Percentiles rank a stretch among this genome's conserved stretches.
These are phyloP conservation scores for Limosa lapponica DNA, from an alignment of 2,797 vertebrate genomes.

Conservation along the genomic window DNA sequence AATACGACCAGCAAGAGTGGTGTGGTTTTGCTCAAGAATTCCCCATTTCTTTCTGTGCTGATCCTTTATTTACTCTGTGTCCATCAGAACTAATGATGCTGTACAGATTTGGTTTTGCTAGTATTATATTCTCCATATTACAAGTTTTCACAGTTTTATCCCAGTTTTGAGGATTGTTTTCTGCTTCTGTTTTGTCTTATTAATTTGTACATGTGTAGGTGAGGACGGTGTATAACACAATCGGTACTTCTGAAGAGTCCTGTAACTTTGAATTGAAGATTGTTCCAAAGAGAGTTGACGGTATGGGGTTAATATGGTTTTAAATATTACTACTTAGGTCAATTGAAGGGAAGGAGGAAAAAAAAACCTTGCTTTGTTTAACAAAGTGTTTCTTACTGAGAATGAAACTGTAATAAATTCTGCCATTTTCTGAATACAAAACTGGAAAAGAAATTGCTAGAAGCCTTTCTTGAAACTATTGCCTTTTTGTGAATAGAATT, in stretches of 20 bases:
- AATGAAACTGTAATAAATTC: neutral
- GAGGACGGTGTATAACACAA: slow-evolving; percentile 86
- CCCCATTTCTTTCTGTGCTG: neutral
- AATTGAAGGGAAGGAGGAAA: neutral
- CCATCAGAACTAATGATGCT: neutral
- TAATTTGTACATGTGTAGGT: slow-evolving; percentile 75
- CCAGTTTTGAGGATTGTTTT: neutral
- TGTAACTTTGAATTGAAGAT: slow-evolving; percentile 89
- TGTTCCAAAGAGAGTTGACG: slow-evolving; percentile 37
- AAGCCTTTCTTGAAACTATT: neutral
- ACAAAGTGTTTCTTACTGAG: neutral
- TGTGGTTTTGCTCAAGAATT: neutral
- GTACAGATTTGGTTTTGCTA: neutral
- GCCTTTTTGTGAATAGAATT: neutral
- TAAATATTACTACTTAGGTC: neutral
- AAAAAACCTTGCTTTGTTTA: neutral
- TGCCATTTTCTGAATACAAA: neutral
- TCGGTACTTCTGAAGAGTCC: slow-evolving; percentile 66
- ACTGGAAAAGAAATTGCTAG: neutral
- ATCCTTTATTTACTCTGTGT: neutral
- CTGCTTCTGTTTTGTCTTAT: neutral
- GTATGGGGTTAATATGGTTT: slow-evolving; percentile 47
- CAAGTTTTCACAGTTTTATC: neutral
- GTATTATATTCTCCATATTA: neutral
- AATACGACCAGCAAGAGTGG: fast-evolving